These are phyloP conservation scores for Pseudomyrmex cubaensis DNA, from an alignment of 1,140 invertebrate species.

Conservation along the genomic window DNA sequence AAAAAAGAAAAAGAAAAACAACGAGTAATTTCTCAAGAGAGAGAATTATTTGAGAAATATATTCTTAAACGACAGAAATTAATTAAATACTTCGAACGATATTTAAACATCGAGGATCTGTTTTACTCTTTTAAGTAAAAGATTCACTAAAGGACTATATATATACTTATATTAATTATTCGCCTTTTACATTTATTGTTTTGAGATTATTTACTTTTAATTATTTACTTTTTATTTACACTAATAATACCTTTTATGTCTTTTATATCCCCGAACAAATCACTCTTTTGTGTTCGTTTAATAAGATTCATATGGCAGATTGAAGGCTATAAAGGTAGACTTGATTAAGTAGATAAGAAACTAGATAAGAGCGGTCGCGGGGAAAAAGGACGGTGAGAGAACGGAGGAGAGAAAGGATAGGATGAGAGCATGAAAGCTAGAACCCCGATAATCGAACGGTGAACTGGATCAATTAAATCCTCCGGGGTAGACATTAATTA, in stretches of 20 bases:
- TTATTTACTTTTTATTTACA: neutral
- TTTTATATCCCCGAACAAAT: neutral
- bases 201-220: neutral
- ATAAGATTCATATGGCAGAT: conserved; percentile 59
- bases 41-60: neutral
- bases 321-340: conserved; percentile 47
- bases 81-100: neutral
- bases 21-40: neutral
- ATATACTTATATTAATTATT: no score
- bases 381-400: conserved; percentile 19
- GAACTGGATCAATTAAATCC: conserved; percentile 76
- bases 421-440: conserved; percentile 68
- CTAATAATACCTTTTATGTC: neutral
- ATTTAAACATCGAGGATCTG: neutral
- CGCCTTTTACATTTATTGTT: neutral
- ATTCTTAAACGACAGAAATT: neutral
- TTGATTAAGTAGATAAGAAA: conserved; percentile 48
- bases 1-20: no score
- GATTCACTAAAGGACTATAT: no score
- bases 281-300: conserved; percentile 34
- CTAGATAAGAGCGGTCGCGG: conserved; percentile 24
- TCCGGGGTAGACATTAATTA: conserved; percentile 70
- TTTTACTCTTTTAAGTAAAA: no score
- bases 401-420: conserved; percentile 34
- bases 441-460: conserved; percentile 74